A percentile compares a stretch with the other conserved stretches of the same genome.
Conservation (phyloP, 2,888 invertebrate genomes). For the Nowickia ferox region DNA sequence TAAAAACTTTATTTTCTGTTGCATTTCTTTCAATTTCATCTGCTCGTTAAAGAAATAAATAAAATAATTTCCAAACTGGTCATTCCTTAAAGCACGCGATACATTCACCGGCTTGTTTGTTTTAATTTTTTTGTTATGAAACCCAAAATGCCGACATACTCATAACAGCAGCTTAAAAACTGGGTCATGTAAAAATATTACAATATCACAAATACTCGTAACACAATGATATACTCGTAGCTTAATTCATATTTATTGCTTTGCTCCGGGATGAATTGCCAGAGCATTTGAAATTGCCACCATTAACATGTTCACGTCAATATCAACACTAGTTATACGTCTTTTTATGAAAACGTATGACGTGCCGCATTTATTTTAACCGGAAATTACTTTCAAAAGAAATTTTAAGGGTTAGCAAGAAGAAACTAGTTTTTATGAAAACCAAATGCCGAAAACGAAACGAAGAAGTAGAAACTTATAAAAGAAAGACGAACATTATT, state of each 20-base stretch:
- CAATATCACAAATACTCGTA: conserved; percentile 6
- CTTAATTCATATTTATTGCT: conserved; percentile 31
- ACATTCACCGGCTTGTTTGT: conserved; percentile 37
- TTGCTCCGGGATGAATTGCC: conserved; percentile 39
- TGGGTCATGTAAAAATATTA: conserved; percentile 55
- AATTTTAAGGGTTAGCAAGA: conserved; percentile 37
- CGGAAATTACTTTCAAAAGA: conserved; percentile 66
- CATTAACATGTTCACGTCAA: conserved; percentile 17
- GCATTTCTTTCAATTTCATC: neutral
- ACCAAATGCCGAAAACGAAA: conserved; percentile 16
- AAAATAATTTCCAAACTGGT: conserved; percentile 40
- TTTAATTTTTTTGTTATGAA: conserved; percentile 32
- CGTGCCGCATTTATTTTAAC: conserved; percentile 54
- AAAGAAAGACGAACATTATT: conserved; percentile 50
- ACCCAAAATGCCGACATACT: conserved; percentile 43
- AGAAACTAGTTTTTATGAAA: neutral
- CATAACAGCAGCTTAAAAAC: conserved; percentile 54
- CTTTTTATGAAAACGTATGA: conserved; percentile 13
- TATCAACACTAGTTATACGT: conserved; percentile 31
- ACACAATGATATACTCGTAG: conserved; percentile 45
- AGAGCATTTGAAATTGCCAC: conserved; percentile 56
- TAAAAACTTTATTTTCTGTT: neutral
- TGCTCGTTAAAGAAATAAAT: conserved; percentile 16
- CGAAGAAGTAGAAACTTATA: conserved; percentile 1
- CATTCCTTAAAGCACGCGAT: conserved; percentile 57